phyloP scores from a whole-genome alignment of 1,140 invertebrate genomes.

The Pogonus chalceus region DNA sequence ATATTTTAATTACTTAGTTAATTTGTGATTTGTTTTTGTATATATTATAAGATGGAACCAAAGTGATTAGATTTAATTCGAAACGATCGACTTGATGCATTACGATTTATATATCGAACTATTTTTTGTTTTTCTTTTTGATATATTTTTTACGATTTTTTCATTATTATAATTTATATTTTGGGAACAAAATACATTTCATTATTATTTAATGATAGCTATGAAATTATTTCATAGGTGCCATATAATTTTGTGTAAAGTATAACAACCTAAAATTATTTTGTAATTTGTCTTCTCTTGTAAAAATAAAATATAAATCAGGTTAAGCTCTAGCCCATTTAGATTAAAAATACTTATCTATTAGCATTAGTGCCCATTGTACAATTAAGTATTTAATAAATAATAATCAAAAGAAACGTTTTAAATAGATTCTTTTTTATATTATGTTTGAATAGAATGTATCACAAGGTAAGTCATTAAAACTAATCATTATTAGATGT shows the following conservation, averaged over 20 bases:
- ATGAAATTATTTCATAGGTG: background rate
- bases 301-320: background rate
- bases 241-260: background rate
- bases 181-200: slow-evolving; percentile 3
- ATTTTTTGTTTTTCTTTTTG: background rate
- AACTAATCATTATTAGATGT: too few relatives aligned
- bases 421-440: too few relatives aligned
- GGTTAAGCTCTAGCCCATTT: background rate
- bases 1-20: slow-evolving; percentile 3
- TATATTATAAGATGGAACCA: slow-evolving; percentile 5
- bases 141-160: background rate
- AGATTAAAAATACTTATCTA: background rate
- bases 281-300: slow-evolving; percentile 4
- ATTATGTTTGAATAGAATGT: too few relatives aligned
- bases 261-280: background rate
- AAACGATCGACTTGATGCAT: background rate
- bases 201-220: background rate
- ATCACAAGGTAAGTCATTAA: too few relatives aligned
- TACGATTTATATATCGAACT: background rate
- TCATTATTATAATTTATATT: background rate
- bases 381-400: slow-evolving; percentile 6
- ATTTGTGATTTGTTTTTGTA: slow-evolving; percentile 5
- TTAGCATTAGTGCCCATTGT: background rate
- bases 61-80: slow-evolving; percentile 3
- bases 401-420: background rate